These are phyloP conservation scores for Mizuhopecten yessoensis DNA, from an alignment of 1,140 invertebrate species.

Conservation along the genomic window DNA sequence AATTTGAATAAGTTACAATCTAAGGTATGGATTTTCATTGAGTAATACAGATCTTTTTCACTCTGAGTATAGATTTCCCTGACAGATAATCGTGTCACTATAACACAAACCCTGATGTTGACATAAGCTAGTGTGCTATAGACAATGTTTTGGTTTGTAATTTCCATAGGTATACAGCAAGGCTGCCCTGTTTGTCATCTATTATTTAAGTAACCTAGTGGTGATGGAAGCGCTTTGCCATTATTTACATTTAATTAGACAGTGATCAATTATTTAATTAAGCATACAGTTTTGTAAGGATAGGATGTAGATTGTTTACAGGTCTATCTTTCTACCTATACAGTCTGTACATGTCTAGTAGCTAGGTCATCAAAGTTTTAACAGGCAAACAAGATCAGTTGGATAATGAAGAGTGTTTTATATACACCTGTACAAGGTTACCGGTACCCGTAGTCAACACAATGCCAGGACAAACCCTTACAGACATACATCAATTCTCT, in stretches of 20 bases:
- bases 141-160: constrained; percentile 21
- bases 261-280: not conserved
- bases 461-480: too few species aligned
- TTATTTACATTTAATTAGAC: constrained; percentile 17
- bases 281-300: not conserved
- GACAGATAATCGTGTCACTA: not conserved
- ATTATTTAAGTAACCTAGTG: not conserved
- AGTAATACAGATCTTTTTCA: not conserved
- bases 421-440: too few species aligned
- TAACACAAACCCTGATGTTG: not conserved
- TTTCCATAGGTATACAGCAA: not conserved
- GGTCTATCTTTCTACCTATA: not conserved
- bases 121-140: not conserved
- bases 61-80: not conserved
- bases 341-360: not conserved
- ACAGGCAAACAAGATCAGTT: not conserved
- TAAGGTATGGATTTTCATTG: too few species aligned
- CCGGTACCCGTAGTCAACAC: too few species aligned
- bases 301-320: not conserved
- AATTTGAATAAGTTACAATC: too few species aligned
- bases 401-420: too few species aligned
- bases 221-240: not conserved
- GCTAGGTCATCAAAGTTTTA: not conserved
- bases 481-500: too few species aligned
- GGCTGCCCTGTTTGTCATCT: constrained; percentile 1